Base-by-base conservation (phyloP, 2,797 vertebrate species). In the Austrolebias charrua region DNA sequence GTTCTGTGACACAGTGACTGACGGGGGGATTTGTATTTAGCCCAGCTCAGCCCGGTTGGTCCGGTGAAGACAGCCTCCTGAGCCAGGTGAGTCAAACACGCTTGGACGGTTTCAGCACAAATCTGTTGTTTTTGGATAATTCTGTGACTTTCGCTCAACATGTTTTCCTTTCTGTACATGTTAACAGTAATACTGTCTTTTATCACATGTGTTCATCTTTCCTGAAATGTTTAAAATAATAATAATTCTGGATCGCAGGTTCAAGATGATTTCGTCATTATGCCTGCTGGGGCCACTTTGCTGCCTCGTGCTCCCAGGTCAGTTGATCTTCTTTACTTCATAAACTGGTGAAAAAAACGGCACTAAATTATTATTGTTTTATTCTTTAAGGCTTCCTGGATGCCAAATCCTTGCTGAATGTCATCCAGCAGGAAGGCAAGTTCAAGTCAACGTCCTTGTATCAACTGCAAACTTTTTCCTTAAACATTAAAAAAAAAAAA, bases 351-450 rank as follows among this genome's bases (percentile, higher is more conserved):
- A 18, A 24, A 35, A 54, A 14, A 28, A 18, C 8, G 19, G 1
- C 0, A 13, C 13, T 6, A 24, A 44, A 9, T 63, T 20, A 6
- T 60, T 1, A 42, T 3, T 66, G 16, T 68, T 4, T 18, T 68
- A 43, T 61, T 68, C 40, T 61, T 77, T 1, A 66, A 94, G 93
- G 82, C 20, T 67, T 83, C 2, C 57, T 88, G 55, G 90, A 91
- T 47, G 88, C 90, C 29, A 93, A 92, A 60, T 92, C 92, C 1
- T 59, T 94, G 70, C 65, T 92, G 62, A 83, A 55, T 16, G 2
- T 57, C 57, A 80, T 94, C n/a, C 65, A 80, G 65, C 85, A 87
- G 50, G 91, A 92, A 70, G 91, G 92, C 93, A 78, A 76, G 3
- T 15, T 3, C 16, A 63, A 10, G 44, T 11, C 4, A 1, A 24